Percentiles rank a stretch among this genome's conserved stretches.
Conservation (phyloP, 2,888 invertebrate species). For the Patella caerulea region DNA sequence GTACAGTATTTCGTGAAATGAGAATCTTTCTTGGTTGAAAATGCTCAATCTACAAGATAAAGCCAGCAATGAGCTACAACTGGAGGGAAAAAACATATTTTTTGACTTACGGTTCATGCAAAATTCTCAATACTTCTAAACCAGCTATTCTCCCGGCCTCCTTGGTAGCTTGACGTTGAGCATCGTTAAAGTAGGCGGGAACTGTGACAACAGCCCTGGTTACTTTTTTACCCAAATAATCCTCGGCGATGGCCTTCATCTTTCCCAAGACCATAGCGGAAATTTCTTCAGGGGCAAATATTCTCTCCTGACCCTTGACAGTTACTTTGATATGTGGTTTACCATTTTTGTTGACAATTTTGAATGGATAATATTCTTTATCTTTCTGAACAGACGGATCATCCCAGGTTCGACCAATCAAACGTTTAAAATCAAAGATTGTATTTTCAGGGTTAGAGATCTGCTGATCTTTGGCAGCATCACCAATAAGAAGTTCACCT, state of each 20-base stretch:
- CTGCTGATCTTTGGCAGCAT: constrained; percentile 98
- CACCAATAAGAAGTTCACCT: constrained; percentile 95
- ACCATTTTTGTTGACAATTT: constrained; percentile 87
- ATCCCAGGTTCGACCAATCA: constrained; percentile 97
- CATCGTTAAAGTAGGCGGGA: constrained; percentile 99
- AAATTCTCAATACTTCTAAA: constrained; percentile 92
- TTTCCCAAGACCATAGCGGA: constrained; percentile 98
- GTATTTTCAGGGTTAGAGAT: constrained; percentile 99
- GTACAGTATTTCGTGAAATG: too few relatives aligned
- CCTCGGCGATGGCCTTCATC: constrained; percentile 98
- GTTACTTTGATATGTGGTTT: constrained; percentile 90
- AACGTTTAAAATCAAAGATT: constrained; percentile 96
- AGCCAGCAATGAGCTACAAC: too few relatives aligned
- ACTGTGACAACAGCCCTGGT: constrained; percentile 92
- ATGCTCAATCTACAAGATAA: too few relatives aligned
- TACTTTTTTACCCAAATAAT: constrained; percentile 93
- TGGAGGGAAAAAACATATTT: too few relatives aligned
- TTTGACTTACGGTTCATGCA: constrained; percentile 82
- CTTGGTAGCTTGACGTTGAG: constrained; percentile 98
- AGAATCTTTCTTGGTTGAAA: too few relatives aligned
- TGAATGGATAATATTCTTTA: constrained; percentile 97
- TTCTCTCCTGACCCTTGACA: constrained; percentile 74
- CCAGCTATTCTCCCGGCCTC: constrained; percentile 97
- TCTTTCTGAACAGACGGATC: constrained; percentile 94
- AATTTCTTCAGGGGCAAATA: constrained; percentile 98